Base-by-base conservation (phyloP, 1,140 invertebrate genomes). In the Temnothorax curvispinosus region DNA sequence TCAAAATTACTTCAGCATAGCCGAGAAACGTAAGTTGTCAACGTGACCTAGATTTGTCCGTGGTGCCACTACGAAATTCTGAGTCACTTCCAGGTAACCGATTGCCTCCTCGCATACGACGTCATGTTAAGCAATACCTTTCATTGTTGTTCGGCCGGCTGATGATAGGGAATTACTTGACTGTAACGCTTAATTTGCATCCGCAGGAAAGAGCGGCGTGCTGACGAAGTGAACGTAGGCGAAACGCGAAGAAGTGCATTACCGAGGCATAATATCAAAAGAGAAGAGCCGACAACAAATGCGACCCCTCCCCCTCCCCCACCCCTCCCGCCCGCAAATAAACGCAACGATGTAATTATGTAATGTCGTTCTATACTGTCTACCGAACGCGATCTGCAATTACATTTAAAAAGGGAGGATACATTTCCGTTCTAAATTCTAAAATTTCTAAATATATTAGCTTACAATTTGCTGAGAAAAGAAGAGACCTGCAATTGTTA, bases 151-250 rank as follows among this genome's bases (percentile, higher is more conserved):
- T 81, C 87, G 88, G 88, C 62, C 64, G 76, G 71, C 62, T 86
- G 87, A 90, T 89, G 85, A 90, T 74, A 74, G 76, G 64, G 72
- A 81, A 89, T 82, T 54, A 76, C 71, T 58, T 75, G 84, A 41
- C 74, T 77, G 81, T 69, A 56, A 87, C 77, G 84, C 52, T 75
- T 88, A 86, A 89, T 88, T 88, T 89, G 87, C 89, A 86, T 89
- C 69, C 69, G 38, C 50, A 77, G 71, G 44, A 44, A 85, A 62
- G 71, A 76, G n/a, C 74, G 81, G 74, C 44, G 62, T 62, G 54
- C 54, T 21, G 58, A 60, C 44, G 74, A 44, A 15, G 74, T 21
- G 35, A 72, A 78, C 41, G 44, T 64, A 85, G 60, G 58, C 77
- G 77, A 74, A 84, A 69, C 47, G 38, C 78, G 41, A 67, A 58